Conservation (phyloP, 2,797 vertebrate species). For the Periophthalmus magnuspinnatus region DNA sequence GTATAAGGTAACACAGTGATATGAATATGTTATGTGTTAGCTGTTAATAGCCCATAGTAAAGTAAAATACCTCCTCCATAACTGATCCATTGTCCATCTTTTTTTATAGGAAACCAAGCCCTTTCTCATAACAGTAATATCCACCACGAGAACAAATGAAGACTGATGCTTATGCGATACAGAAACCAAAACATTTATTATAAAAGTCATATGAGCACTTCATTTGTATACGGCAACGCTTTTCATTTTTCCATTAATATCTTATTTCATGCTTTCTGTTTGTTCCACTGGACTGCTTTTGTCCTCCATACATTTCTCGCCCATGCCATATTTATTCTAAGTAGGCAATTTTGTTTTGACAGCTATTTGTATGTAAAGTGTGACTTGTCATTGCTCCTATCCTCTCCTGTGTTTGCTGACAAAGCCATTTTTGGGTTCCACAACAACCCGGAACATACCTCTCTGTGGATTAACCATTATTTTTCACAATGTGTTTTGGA, state of each 20-base stretch:
- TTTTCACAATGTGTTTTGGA: conserved; percentile 44
- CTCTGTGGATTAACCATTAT: conserved; percentile 65
- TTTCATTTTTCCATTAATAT: conserved; percentile 72
- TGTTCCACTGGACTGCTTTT: conserved; percentile 64
- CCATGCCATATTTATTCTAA: conserved; percentile 73
- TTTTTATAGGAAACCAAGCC: background rate
- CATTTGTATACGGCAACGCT: conserved; percentile 56
- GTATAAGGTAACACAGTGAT: too few species aligned
- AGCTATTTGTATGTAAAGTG: conserved; percentile 83
- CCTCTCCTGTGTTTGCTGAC: conserved; percentile 68
- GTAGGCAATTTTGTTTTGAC: conserved; percentile 80
- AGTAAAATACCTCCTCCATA: too few species aligned
- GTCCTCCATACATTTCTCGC: conserved; percentile 64
- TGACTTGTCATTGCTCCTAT: conserved; percentile 62
- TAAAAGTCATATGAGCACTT: conserved; percentile 55
- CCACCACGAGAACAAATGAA: conserved; percentile 12
- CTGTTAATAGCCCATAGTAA: too few species aligned
- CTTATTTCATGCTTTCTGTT: conserved; percentile 70
- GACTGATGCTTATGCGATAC: background rate
- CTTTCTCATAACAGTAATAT: conserved; percentile 1
- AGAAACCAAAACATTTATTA: conserved; percentile 32
- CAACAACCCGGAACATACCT: conserved; percentile 62
- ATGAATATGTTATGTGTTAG: too few species aligned
- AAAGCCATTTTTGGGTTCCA: conserved; percentile 59
- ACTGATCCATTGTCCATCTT: too few species aligned